Evolutionary conservation across 2,113 vertebrate genomes (phyloP), one percentile per base, ranked within the genome.

Genomic region (Phainopepla nitens): DNA sequence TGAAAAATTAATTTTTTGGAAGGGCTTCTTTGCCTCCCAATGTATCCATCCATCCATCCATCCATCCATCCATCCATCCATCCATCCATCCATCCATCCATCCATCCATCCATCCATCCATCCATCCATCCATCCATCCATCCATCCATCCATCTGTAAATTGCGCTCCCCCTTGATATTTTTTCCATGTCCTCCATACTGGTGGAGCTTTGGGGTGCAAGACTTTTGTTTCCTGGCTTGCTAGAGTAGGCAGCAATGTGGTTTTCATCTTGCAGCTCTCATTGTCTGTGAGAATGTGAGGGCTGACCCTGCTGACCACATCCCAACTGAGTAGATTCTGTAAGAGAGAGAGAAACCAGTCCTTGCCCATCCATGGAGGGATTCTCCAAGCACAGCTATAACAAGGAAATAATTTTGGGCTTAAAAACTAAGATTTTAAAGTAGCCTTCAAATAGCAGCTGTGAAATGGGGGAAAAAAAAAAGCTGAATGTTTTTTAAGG

Each of bases 211-310:
- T 82, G 10, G 9, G 16, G 17, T 42, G 8, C 31, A 88, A 85
- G 42, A 45, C 3, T 68, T 68, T 56, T 35, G 17, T 51, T 56
- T 70, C 54, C 44, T 24, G 53, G 31, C 54, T 75, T 82, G 25
- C 44, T 57, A 83, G n/a, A 35, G 28, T 2, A 44, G 39, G 42
- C 7, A 61, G 80, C 29, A 79, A 23, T 7, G 16, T 45, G 41
- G 13, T 42, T 76, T 86, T 64, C 47, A 72, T 36, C 41, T 85
- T 53, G 27, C 29, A 73, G 23, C 31, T 89, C 42, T 51, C 42
- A 42, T 16, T 71, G 28, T 71, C 36, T 42, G 20, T 1, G 1
- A 57, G 16, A 36, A 60, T 61, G 24, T 0, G 0, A 15, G 20
- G 29, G 31, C 5, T 60, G 23, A 61, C 7, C 10, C 23, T 0